A percentile compares a stretch with the other conserved stretches of the same genome.
These are phyloP conservation scores for Paralichthys olivaceus DNA, from an alignment of 2,113 vertebrate genomes.

Conservation along the genomic window DNA sequence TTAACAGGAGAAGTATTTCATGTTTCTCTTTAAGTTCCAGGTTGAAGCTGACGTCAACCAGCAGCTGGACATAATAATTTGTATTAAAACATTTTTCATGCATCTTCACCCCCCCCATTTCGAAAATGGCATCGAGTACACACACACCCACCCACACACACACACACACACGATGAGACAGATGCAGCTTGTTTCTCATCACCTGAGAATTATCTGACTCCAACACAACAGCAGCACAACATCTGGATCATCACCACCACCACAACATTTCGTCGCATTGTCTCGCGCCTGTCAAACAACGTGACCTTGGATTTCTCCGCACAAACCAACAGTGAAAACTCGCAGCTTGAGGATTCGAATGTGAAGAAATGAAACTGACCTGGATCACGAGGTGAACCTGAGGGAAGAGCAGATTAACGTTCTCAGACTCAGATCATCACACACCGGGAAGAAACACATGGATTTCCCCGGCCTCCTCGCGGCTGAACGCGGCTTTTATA, in stretches of 20 bases:
- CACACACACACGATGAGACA: background rate
- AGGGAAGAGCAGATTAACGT: constrained; percentile 4
- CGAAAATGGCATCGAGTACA: too few relatives aligned
- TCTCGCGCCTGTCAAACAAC: background rate
- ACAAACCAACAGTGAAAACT: background rate
- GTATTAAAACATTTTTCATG: too few relatives aligned
- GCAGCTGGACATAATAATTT: too few relatives aligned
- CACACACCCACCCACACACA: too few relatives aligned
- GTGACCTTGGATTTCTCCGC: constrained; percentile 46
- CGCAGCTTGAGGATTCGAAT: too few relatives aligned
- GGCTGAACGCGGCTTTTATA: constrained; percentile 50
- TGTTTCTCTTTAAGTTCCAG: too few relatives aligned
- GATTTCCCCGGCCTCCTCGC: constrained; percentile 28
- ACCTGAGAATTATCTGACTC: accelerated
- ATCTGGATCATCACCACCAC: background rate
- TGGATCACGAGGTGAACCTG: constrained; percentile 39
- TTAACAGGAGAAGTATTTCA: too few relatives aligned
- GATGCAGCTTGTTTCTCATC: background rate
- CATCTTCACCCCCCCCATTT: too few relatives aligned
- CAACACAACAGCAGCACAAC: background rate
- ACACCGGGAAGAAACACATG: constrained; percentile 63
- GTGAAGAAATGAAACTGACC: constrained; percentile 51
- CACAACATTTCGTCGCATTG: background rate
- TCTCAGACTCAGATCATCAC: constrained; percentile 24
- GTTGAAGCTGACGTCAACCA: too few relatives aligned